Base-by-base conservation (phyloP, 2,113 vertebrate genomes). In the Macheiramphus alcinus region DNA sequence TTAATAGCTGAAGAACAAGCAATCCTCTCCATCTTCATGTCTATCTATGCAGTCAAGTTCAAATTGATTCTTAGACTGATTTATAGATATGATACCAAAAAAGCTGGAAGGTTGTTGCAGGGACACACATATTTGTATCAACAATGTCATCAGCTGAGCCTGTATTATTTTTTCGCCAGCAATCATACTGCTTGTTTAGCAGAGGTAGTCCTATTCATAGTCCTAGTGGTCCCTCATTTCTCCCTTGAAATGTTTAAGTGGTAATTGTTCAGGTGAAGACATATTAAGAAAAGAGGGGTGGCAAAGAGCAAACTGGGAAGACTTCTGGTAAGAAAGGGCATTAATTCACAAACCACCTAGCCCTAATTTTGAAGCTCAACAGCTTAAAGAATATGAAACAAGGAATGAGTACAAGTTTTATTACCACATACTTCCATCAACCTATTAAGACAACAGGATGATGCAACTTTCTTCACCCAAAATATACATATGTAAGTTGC, bases 61-160 rank as follows among this genome's bases (percentile, higher is more conserved):
- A 96, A 96, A 97, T 50, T 90, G 65, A 80, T 96, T 96, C 79
- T 93, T 94, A 81, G 50, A 78, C 55, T 93, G 95, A 98, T 97
- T 97, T 96, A 95, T 94, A 94, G 72, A 40, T 80, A 95, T 6
- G 27, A 95, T 97, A 96, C 17, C 50, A 85, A 82, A 96, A 95
- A 80, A 83, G 32, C 87, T 95, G 63, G 92, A 96, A 95, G 43
- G 76, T 17, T 53, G 22, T 81, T 94, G 93, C 43, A 94, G 89
- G 72, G 89, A 93, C 82, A 92, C 14, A 12, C 71, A 94, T 86
- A 93, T 90, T 94, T 95, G 90, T 95, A 92, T 66, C 76, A 94
- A 76, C 79, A 86, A 86, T 91, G 85, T 73, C 79, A 94, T 94
- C 85, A 88, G 84, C 76, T 78, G 80, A 93, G 58, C 11, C 52